Evolutionary conservation across 1,140 invertebrate species (phyloP), one percentile per base, ranked within the genome.

Genomic region (Cherax quadricarinatus): DNA sequence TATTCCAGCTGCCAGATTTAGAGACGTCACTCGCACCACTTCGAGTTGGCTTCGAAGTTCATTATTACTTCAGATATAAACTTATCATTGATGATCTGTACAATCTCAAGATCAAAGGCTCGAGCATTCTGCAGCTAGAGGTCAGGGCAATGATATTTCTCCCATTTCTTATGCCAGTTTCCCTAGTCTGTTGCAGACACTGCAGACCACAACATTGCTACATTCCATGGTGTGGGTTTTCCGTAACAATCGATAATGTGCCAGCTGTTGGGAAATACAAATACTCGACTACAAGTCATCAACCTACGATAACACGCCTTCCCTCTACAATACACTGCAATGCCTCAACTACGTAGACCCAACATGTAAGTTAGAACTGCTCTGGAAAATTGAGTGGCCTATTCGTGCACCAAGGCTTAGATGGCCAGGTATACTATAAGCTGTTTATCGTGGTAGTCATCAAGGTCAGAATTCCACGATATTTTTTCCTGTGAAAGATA

Each of bases 401-500:
- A 51, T 86, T 62, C 84, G 7, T 62, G 57, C 57, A 70, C 62
- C 84, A 86, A 62, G 62, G 4, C 84, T 60, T 66, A 18, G 84
- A 41, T 86, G 84, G 60, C 70, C 84, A 66, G 84, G 24, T 62
- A 66, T 62, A 60, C 66, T 86, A 60, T 18, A 86, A 86, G 62
- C 30, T 41, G 30, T 0, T 41, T 41, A 41, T 41, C 30, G 30
- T 41, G 30, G 30, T 41, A 1, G 30, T 41, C 82, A 60, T 87
- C 86, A 62, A 51, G 49, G 66, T 30, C 30, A 87, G 24, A 78
- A 49, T 70, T 60, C 86, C 48, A 30, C 51, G 48, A 30, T 78
- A 24, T 87, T 87, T 57, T 57, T 85, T 10, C 83, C 83, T 62
- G 62, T 85, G 83, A 85, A 70, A 16, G 62, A 85, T 21, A 85